phyloP scores from a whole-genome alignment of 2,113 vertebrate genomes.

The Stictonetta naevosa region DNA sequence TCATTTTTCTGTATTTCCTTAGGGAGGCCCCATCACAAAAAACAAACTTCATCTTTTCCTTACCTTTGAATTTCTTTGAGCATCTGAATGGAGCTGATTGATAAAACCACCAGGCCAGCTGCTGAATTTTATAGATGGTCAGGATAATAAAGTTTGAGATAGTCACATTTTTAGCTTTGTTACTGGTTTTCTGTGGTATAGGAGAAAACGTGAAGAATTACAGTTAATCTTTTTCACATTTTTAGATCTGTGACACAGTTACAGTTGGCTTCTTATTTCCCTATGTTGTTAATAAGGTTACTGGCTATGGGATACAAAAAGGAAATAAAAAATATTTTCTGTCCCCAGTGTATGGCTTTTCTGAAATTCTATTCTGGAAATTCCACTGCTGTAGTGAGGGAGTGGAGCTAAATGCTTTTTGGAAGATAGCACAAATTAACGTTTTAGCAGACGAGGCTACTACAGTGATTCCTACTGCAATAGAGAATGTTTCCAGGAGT shows the following conservation, averaged over 20 bases:
- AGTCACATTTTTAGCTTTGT: neutral
- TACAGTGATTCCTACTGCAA: neutral
- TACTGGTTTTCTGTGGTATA: neutral
- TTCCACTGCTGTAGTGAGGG: neutral
- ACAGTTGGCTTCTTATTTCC: slow-evolving; percentile 11
- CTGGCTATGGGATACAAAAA: slow-evolving; percentile 5
- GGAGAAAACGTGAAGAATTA: slow-evolving; percentile 9
- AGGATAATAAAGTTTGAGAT: neutral
- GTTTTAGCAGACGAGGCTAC: neutral
- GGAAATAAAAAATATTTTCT: slow-evolving; percentile 11
- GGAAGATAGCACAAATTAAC: neutral
- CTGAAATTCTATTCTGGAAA: neutral
- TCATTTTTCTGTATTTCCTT: neutral
- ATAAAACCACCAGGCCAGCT: neutral
- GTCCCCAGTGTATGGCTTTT: neutral
- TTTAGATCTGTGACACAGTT: slow-evolving; percentile 14
- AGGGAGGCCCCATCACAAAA: neutral
- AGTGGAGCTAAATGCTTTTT: neutral
- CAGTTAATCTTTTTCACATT: slow-evolving; percentile 16
- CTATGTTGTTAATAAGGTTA: slow-evolving; percentile 25
- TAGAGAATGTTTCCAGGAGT: neutral
- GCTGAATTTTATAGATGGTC: neutral
- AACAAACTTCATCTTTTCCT: neutral
- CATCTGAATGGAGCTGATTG: neutral
- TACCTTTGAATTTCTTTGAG: neutral